phyloP scores from a whole-genome alignment of 2,797 vertebrate genomes.

The Epinephelus coioides region DNA sequence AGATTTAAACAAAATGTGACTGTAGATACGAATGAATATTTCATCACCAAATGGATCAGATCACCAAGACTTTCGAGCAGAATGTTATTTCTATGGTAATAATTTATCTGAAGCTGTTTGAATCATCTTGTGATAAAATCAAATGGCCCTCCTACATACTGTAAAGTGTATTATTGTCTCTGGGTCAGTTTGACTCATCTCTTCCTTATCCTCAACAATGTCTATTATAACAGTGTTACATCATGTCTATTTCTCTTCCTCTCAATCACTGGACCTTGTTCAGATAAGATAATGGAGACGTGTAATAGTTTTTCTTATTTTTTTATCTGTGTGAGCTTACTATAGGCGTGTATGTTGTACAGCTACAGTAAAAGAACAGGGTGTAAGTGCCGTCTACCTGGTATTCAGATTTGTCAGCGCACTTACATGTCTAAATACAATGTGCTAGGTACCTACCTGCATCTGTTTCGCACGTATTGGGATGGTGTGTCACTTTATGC shows the following conservation, averaged over 20 bases:
- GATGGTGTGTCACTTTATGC: too few relatives aligned
- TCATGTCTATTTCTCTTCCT: not conserved
- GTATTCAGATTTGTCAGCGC: too few relatives aligned
- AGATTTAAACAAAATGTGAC: not conserved
- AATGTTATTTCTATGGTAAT: conserved; percentile 2
- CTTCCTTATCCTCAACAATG: conserved; percentile 3
- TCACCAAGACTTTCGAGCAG: not conserved
- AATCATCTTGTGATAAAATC: not conserved
- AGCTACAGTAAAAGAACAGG: not conserved
- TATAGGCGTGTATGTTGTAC: conserved; percentile 7
- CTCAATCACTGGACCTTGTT: not conserved
- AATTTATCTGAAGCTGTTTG: not conserved
- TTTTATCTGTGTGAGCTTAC: not conserved
- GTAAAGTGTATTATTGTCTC: conserved; percentile 2
- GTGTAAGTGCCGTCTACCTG: too few relatives aligned
- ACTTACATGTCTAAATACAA: too few relatives aligned
- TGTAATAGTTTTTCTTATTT: conserved; percentile 6
- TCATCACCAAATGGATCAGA: not conserved
- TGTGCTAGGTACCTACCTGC: too few relatives aligned
- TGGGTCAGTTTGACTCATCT: not conserved
- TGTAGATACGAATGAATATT: not conserved
- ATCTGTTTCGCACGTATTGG: too few relatives aligned
- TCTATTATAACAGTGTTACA: conserved; percentile 5
- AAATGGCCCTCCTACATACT: not conserved
- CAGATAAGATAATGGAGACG: conserved; percentile 25